A percentile compares a stretch with the other conserved stretches of the same genome.
phyloP scores from a whole-genome alignment of 2,888 invertebrate species.

The Schizotus pectinicornis region DNA sequence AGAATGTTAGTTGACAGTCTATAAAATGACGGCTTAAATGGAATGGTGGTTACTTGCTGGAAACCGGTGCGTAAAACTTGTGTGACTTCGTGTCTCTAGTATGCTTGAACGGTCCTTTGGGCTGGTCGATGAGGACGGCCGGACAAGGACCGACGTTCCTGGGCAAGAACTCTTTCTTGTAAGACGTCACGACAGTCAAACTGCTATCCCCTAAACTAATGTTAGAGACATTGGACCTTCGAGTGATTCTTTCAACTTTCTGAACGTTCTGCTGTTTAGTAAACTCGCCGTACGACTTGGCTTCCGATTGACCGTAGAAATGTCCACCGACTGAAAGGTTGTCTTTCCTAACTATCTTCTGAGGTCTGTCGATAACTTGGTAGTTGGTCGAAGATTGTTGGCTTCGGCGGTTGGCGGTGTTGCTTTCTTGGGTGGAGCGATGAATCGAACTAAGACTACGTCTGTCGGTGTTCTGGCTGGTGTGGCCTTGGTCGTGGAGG shows the following conservation, averaged over 20 bases:
- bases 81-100: constrained; percentile 85
- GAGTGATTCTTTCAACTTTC: constrained; percentile 65
- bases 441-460: constrained; percentile 82
- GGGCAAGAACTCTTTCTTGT: constrained; percentile 79
- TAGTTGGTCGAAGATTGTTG: constrained; percentile 58
- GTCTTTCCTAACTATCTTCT: constrained; percentile 67
- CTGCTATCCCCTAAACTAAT: constrained; percentile 75
- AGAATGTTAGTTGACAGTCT: constrained; percentile 44
- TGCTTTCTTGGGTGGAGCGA: constrained; percentile 65
- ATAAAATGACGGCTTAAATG: constrained; percentile 10
- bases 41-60: constrained; percentile 32
- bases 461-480: constrained; percentile 72
- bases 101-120: constrained; percentile 80
- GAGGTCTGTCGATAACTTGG: constrained; percentile 65
- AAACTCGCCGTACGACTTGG: constrained; percentile 73
- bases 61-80: constrained; percentile 79
- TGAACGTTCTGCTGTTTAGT: constrained; percentile 61
- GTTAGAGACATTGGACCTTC: constrained; percentile 74
- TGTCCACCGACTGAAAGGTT: constrained; percentile 75
- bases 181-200: constrained; percentile 67
- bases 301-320: constrained; percentile 76
- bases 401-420: constrained; percentile 58
- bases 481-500: constrained; percentile 75
- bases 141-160: constrained; percentile 79
- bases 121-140: constrained; percentile 76